Evolutionary conservation across 2,888 invertebrate species (phyloP), one percentile per base, ranked within the genome.

Genomic region (Gari tellinella): DNA sequence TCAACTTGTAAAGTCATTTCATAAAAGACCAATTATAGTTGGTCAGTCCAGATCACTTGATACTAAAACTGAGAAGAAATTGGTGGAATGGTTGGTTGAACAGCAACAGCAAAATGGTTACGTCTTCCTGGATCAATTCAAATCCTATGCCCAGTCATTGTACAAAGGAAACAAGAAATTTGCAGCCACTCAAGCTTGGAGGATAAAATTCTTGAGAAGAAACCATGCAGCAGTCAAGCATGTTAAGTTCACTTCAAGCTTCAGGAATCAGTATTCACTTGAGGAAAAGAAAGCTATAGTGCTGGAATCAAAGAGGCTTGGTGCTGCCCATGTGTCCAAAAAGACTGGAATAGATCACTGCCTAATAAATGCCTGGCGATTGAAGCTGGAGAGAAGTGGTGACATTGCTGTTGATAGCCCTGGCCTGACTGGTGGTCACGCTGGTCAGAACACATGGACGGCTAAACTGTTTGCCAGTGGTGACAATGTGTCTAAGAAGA

Each of bases 161-260:
- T 78, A 78, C 41, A 73, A 66, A 51, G 78, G 78, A 4, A 25
- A 52, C 45, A 78, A 78, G 40, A 78, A 78, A 49, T 78, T 78
- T 78, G 70, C 70, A 21, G 78, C 78, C 14, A 78, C 78, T 3
- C 78, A 73, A 38, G 78, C 78, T 15, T 78, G 78, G 78, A 69
- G 72, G 38, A 70, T 78, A 21, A 69, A 70, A 43, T 78, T 78
- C 55, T 37, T 78, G 2, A 40, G 70, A 56, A 23, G 78, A 56
- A 73, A 78, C 45, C 72, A 78, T 56, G 55, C 55, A 23, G 73
- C 78, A 14, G 48, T 78, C 40, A 78, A 73, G 48, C 49, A 70
- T 52, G 64, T 78, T 1, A 69, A 67, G 40, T 60, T 78, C 19
- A 66, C 69, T 26, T 78, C 78, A n/a, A 72, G 73, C 46, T 78